Evolutionary conservation across 2,888 invertebrate species (phyloP).

Genomic region (Pterostichus niger): DNA sequence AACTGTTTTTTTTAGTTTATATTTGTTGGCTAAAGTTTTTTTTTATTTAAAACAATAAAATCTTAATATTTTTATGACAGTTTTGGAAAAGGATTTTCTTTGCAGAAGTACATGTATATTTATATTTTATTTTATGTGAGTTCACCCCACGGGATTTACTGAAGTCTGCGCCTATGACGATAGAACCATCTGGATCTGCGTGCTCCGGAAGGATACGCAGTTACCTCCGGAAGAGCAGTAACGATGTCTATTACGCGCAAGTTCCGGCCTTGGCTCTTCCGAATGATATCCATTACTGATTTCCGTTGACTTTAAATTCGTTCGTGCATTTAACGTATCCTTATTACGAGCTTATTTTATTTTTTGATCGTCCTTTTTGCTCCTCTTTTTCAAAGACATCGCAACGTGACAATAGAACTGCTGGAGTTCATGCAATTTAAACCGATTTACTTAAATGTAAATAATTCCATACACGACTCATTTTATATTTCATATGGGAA

Average conservation of each 20-base stretch:
- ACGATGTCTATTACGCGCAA: slow-evolving; percentile 56
- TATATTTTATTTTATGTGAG: background rate
- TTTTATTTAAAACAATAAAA: no score
- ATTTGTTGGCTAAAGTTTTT: no score
- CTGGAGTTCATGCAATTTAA: background rate
- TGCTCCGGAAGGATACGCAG: slow-evolving; percentile 50
- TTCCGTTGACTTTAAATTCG: slow-evolving; percentile 58
- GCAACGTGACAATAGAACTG: background rate
- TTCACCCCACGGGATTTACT: background rate
- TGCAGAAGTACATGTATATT: background rate
- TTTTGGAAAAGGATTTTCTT: background rate
- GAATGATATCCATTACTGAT: slow-evolving; percentile 58
- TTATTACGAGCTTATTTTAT: slow-evolving; percentile 38
- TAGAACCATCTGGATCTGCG: slow-evolving; percentile 4
- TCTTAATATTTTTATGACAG: background rate
- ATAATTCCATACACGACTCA: no score
- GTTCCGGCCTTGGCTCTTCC: slow-evolving; percentile 14
- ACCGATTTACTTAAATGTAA: no score
- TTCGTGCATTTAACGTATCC: slow-evolving; percentile 47
- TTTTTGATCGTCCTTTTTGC: slow-evolving; percentile 42
- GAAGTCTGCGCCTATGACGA: background rate
- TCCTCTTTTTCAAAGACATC: slow-evolving; percentile 5
- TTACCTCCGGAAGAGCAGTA: slow-evolving; percentile 44
- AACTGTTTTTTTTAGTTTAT: no score
- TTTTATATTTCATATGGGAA: background rate